A percentile compares a stretch with the other conserved stretches of the same genome.
phyloP scores from a whole-genome alignment of 2,888 invertebrate species.

The Syrista parreyssii region DNA sequence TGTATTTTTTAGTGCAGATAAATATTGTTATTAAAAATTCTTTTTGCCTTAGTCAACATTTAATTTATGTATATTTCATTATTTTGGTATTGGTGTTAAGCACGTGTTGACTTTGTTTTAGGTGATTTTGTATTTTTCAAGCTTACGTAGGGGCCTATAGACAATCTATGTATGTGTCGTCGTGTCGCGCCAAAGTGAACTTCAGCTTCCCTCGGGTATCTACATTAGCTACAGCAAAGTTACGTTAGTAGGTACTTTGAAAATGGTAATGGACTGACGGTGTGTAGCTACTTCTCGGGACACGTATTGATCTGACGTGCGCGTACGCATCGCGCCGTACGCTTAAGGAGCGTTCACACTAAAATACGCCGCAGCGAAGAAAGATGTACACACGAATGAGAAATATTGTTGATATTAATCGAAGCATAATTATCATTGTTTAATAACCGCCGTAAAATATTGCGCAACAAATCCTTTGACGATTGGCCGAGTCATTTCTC shows the following conservation, averaged over 20 bases:
- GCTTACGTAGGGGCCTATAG: neutral
- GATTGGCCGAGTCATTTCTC: neutral
- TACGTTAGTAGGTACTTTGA: neutral
- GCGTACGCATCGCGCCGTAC: slow-evolving; percentile 27
- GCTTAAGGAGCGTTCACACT: slow-evolving; percentile 2
- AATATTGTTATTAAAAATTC: neutral
- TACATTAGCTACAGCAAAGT: neutral
- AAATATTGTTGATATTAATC: neutral
- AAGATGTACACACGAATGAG: neutral
- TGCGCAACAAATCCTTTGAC: neutral
- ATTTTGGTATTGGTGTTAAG: neutral
- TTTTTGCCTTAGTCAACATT: neutral
- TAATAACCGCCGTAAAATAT: neutral
- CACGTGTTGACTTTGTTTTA: neutral
- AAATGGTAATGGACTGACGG: slow-evolving; percentile 4
- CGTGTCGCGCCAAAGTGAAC: neutral
- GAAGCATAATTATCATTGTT: neutral
- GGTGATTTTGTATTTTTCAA: neutral
- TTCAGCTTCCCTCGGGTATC: neutral
- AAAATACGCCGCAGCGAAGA: neutral
- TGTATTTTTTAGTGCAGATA: neutral
- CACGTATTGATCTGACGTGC: slow-evolving; percentile 31
- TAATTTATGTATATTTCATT: neutral
- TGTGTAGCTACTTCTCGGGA: slow-evolving; percentile 19
- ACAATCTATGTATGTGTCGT: neutral